phyloP scores from a whole-genome alignment of 37 sponge, comb jelly and placozoan genomes.

The Dysidea cf. avara region DNA sequence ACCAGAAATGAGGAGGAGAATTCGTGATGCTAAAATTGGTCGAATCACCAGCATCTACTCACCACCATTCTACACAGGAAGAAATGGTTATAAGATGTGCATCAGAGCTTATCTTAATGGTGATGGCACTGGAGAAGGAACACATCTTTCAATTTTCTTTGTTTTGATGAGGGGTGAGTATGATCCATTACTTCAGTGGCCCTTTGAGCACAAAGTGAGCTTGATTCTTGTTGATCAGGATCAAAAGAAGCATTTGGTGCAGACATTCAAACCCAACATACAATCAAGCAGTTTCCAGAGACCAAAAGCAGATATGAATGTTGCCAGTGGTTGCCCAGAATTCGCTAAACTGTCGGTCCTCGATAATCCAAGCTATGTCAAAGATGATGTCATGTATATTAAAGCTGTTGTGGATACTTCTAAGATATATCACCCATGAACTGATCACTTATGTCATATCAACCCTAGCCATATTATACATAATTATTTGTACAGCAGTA shows the following conservation, averaged over 20 bases:
- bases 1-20: conserved; percentile 66
- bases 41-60: conserved; percentile 75
- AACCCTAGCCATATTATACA: no score
- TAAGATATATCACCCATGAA: conserved; percentile 54
- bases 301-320: conserved; percentile 78
- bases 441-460: no score
- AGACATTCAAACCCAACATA: conserved; percentile 73
- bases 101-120: conserved; percentile 81
- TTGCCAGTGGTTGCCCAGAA: conserved; percentile 74
- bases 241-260: conserved; percentile 62
- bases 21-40: conserved; percentile 68
- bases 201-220: conserved; percentile 83
- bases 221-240: conserved; percentile 79
- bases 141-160: conserved; percentile 79
- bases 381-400: conserved; percentile 69
- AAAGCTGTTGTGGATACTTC: conserved; percentile 67
- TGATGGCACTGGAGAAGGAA: conserved; percentile 76
- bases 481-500: no score
- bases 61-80: conserved; percentile 79
- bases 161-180: conserved; percentile 88
- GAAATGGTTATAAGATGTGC: conserved; percentile 91
- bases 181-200: conserved; percentile 81
- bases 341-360: conserved; percentile 53
- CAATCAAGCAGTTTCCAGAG: conserved; percentile 58
- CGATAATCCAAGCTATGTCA: conserved; percentile 57